phyloP scores from a whole-genome alignment of 2,113 vertebrate genomes.

The Piaya cayana region DNA sequence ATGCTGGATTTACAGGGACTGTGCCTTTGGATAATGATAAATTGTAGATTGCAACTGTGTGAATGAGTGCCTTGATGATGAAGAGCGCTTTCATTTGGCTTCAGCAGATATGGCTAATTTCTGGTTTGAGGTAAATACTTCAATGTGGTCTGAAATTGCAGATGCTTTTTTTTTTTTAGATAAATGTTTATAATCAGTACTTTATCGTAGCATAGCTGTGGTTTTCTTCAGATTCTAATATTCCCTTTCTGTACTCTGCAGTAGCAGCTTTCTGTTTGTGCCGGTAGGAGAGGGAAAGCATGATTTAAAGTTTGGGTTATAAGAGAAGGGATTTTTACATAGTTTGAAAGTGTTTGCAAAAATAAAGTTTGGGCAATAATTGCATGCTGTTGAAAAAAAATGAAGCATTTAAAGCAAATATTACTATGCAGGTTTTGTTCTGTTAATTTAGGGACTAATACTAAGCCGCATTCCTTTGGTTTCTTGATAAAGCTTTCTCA shows the following conservation, averaged over 20 bases:
- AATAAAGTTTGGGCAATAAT: not conserved
- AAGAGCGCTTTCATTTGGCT: not conserved
- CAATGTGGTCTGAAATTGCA: not conserved
- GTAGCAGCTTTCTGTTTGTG: not conserved
- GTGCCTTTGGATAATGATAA: not conserved
- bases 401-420: not conserved
- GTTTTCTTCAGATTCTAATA: not conserved
- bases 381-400: not conserved
- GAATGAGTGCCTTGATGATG: not conserved
- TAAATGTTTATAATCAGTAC: not conserved
- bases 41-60: not conserved
- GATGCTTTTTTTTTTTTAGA: constrained; percentile 3
- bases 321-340: not conserved
- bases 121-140: not conserved
- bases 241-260: constrained; percentile 1
- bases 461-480: not conserved
- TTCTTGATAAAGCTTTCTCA: not conserved
- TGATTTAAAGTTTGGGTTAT: constrained; percentile 30
- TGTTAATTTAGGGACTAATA: not conserved
- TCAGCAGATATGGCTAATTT: not conserved
- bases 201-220: not conserved
- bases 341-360: not conserved
- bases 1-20: not conserved
- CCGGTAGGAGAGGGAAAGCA: not conserved
- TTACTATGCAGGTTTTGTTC: not conserved